Evolutionary conservation across 2,113 vertebrate genomes (phyloP), one percentile per base, ranked within the genome.

Genomic region (Megaceryle maxima): DNA sequence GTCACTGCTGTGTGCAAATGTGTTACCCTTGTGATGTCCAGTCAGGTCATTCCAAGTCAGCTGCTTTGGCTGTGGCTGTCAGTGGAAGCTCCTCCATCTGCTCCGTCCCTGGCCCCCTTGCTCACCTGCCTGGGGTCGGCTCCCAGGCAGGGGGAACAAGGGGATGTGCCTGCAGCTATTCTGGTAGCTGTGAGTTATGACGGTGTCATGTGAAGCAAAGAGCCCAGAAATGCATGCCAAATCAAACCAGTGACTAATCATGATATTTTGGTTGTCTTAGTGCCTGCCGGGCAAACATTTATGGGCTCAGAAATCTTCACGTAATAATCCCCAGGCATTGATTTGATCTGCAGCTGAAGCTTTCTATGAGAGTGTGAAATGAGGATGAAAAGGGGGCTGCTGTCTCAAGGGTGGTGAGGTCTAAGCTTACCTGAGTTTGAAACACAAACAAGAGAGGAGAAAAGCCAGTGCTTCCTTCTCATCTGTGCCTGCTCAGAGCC

Each of bases 181-280:
- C 97, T 97, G 98, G 98, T 98, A 97, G 56, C 93, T 90, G 96
- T 98, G 98, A 98, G 97, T 96, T 98, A 96, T 75, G 37, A 37
- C 69, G 62, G 96, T 95, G 97, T 98, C 97, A 98, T 97, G 97
- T 97, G 96, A 96, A 86, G 97, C 89, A 82, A 79, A 91, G 95
- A 87, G 94, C 74, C 85, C 93, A 96, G 97, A 96, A 95, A 97
- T 94, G 96, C 97, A 81, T 81, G 96, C 96, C 97, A 97, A 96
- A 97, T 96, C 85, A 56, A 96, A 97, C 93, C 94, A 91, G 94
- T 97, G 98, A 98, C 97, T 84, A 97, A 98, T 98, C 93, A 96
- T 20, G 93, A 96, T 98, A 98, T 98, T 98, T 98, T 97, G 96
- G 97, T 94, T 92, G 83, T 92, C 88, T 96, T 86, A 90, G 70